phyloP scores from a whole-genome alignment of 2,113 vertebrate species.

The Psilopogon haemacephalus region DNA sequence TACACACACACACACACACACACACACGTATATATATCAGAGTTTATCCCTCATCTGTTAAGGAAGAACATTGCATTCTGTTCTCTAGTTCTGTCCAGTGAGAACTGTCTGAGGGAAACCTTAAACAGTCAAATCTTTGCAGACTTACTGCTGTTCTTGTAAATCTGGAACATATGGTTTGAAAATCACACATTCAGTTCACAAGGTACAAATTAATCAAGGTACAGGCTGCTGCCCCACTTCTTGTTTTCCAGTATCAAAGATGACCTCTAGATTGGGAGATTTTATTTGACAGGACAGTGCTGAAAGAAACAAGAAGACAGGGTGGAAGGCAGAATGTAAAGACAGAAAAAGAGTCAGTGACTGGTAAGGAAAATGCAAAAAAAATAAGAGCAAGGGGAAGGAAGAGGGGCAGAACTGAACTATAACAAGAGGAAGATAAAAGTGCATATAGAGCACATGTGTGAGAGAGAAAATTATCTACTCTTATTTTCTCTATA shows the following conservation, averaged over 20 bases:
- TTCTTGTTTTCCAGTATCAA: neutral
- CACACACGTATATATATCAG: neutral
- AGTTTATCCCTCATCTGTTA: neutral
- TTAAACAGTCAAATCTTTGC: slow-evolving; percentile 14
- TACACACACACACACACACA: too few relatives aligned
- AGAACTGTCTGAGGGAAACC: neutral
- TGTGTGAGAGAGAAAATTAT: neutral
- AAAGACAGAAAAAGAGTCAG: neutral
- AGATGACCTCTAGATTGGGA: neutral
- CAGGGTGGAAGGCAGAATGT: neutral
- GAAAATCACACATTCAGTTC: neutral
- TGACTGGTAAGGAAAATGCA: neutral
- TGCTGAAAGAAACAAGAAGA: neutral
- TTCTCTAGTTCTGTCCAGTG: neutral
- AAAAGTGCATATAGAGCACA: neutral
- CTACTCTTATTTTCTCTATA: neutral
- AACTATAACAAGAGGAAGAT: neutral
- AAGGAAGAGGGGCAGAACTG: neutral
- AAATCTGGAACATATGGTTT: slow-evolving; percentile 51
- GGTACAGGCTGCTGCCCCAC: neutral
- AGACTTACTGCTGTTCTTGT: neutral
- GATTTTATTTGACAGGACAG: neutral
- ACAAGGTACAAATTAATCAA: slow-evolving; percentile 29
- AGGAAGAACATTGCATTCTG: neutral
- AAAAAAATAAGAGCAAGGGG: neutral